Evolutionary conservation across 1,140 invertebrate genomes (phyloP), one percentile per base, ranked within the genome.

Genomic region (Megathymus violae): DNA sequence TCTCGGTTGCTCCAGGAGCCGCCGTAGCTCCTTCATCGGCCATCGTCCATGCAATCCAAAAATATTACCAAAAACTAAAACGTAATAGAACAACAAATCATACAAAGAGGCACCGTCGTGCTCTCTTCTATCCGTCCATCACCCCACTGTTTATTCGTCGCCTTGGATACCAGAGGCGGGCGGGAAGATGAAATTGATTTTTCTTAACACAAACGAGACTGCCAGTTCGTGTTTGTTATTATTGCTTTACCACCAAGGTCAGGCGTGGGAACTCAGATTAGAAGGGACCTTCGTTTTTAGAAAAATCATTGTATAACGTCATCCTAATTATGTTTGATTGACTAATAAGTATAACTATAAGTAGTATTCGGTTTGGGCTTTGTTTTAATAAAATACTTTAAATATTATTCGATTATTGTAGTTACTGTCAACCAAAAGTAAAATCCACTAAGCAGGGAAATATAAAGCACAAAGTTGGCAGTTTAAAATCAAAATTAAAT

Each of bases 1-100:
- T 95, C 76, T 95, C 95, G 60, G 91, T 91, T 60, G 92, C 91
- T 36, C 66, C 74, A n/a, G n/a, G n/a, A 2, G 63, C 69, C 4
- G 75, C 67, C 1, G 75, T 65, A 16, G 88, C 89, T 66, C 84
- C 91, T 65, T 92, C 88, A 41, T 92, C 92, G 43, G 80, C 92
- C 89, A 91, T 92, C 51, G 16, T 79, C 62, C 46, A 69, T 58
- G 27, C 59, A 74, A 43, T 62, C 61, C 47, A 74, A 73, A 70
- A 60, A 59, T 52, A 16, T 38, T 66, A 64, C 15, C 61, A 43
- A 38, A 65, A 47, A 66, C 66, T 50, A 54, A 64, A 71, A 56
- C 47, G 62, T 41, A 66, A 72, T 63, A 69, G 67, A 65, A 71
- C 34, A 52, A 69, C 58, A 64, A 67, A 68, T 72, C 62, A 46